These are phyloP conservation scores for Myotis vivesi DNA, from an alignment of 2,797 vertebrate species.

Conservation along the genomic window DNA sequence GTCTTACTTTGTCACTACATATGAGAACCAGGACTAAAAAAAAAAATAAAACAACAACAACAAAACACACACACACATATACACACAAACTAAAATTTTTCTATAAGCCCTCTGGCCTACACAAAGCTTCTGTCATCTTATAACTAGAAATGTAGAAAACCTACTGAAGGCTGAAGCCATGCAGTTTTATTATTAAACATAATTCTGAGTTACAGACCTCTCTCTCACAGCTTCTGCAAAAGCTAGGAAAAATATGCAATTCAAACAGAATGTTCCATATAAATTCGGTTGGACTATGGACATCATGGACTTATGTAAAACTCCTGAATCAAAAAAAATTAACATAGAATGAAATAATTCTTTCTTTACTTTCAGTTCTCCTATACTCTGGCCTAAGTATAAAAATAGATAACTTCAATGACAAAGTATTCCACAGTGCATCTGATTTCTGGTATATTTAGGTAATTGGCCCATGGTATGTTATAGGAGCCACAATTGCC, in stretches of 20 bases:
- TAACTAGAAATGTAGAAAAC: background rate
- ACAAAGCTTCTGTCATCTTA: background rate
- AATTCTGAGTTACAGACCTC: conserved; percentile 9
- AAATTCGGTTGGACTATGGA: background rate
- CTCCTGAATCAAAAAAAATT: background rate
- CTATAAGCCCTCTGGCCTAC: background rate
- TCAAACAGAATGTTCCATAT: background rate
- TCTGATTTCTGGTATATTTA: background rate
- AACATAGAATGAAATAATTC: background rate
- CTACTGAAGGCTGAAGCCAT: background rate
- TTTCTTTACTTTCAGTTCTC: background rate
- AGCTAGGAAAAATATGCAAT: background rate
- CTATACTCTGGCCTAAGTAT: background rate
- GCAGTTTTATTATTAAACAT: conserved; percentile 14
- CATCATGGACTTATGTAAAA: background rate
- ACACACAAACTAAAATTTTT: background rate
- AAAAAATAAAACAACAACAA: background rate
- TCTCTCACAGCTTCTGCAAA: background rate
- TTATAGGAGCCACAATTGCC: background rate
- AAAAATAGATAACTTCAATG: background rate
- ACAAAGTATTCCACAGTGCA: background rate
- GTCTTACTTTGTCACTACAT: background rate
- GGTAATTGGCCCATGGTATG: background rate
- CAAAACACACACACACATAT: too few species aligned
- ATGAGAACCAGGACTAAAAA: background rate